Evolutionary conservation across 2,888 invertebrate genomes (phyloP), one percentile per base, ranked within the genome.

Genomic region (Apotomis betuletana): DNA sequence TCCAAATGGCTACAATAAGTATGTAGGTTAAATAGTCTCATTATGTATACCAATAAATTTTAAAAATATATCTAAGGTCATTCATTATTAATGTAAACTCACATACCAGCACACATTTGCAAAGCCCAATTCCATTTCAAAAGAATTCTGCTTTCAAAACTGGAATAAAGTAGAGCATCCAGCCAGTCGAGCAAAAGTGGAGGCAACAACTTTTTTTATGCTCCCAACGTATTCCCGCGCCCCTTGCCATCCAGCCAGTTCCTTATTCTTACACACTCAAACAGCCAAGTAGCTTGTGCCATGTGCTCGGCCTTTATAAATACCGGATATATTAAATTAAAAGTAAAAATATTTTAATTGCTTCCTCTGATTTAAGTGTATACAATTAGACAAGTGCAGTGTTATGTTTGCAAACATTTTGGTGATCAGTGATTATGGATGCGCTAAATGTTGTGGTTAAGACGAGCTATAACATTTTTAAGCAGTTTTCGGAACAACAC

Each of bases 201-300:
- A 86, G 87, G 87, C 87, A 87, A 87, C 91, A 83, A 87, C 88
- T 91, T 92, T 93, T 90, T 92, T 90, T 90, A 86, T 84, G 79
- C 78, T 81, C 85, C 86, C 90, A 88, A 90, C 90, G 89, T 89
- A 89, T 89, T 87, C 90, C 89, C 86, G 85, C 87, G 88, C 85
- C 90, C 83, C 89, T 87, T 85, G 84, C 81, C 83, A 84, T 87
- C 88, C 87, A 87, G 83, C 79, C 88, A 85, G 89, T 90, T 91
- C 90, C 92, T 91, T 90, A 88, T 90, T 89, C 91, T 89, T 81
- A 77, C 85, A 83, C 81, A 76, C 77, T 78, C 82, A 82, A 80
- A 78, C 84, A 85, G 84, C 83, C 83, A 84, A 85, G 84, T 83
- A 81, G 54, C 67, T 72, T 72, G 71, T 71, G 72, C 80, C 89